phyloP scores from a whole-genome alignment of 2,888 invertebrate genomes.

The Nasonia oneida region DNA sequence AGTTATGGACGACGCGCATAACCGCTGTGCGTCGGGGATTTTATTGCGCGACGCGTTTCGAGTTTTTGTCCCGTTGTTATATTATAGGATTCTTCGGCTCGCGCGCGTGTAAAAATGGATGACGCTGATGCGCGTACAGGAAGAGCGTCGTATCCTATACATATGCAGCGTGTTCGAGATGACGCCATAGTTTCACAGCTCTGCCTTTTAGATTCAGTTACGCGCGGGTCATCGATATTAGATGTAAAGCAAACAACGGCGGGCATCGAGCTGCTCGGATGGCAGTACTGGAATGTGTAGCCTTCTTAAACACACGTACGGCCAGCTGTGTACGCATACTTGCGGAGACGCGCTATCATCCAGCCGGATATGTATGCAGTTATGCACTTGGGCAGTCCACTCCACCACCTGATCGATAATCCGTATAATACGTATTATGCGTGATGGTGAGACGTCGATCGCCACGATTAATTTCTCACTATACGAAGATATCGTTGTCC shows the following conservation, averaged over 20 bases:
- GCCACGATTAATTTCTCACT: too few relatives aligned
- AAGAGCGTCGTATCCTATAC: too few relatives aligned
- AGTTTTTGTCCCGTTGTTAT: background rate
- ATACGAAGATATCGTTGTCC: background rate
- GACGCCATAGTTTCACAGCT: too few relatives aligned
- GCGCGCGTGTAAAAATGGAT: too few relatives aligned
- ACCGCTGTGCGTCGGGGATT: background rate
- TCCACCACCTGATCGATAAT: background rate
- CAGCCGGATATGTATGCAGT: background rate
- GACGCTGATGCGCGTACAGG: too few relatives aligned
- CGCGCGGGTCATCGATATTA: too few relatives aligned
- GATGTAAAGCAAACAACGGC: too few relatives aligned
- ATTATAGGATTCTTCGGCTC: background rate
- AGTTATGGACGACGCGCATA: constrained; percentile 16
- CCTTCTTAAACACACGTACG: background rate
- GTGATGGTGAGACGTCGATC: background rate
- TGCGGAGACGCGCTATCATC: background rate
- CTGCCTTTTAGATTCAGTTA: too few relatives aligned
- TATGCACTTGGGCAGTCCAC: background rate
- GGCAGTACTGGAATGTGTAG: background rate
- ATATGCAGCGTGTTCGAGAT: too few relatives aligned
- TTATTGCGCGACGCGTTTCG: constrained; percentile 10
- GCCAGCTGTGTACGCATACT: background rate
- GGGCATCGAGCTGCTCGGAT: background rate
- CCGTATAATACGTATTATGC: background rate